Evolutionary conservation across 2,797 vertebrate species (phyloP), one percentile per base, ranked within the genome.

Genomic region (Eospalax fontanierii): DNA sequence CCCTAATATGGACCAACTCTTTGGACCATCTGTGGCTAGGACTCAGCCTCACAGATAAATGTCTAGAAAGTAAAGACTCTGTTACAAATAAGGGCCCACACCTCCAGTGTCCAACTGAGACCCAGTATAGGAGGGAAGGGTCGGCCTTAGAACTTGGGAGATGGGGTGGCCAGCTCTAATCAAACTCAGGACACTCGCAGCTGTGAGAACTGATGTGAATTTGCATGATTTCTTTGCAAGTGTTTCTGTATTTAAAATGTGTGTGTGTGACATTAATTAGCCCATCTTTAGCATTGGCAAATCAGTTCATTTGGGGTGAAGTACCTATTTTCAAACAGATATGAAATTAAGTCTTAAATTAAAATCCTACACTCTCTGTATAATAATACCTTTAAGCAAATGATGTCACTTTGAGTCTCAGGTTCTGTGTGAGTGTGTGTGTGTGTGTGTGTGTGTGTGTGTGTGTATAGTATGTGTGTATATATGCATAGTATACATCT

Each of bases 311-410:
- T 78, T 54, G 43, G n/a, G 30, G 59, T 1, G 4, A 46, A 5
- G n/a, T 2, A 28, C 70, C 93, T 59, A 35, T 24, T 81, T 88
- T 96, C 78, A 80, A 79, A 95, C 5, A 87, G 33, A 86, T 70
- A 63, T 74, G 38, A 73, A 73, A 38, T 50, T 65, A 96, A 94
- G 68, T 43, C 2, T 50, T 79, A 70, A 24, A 65, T 87, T 75
- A 63, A 95, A 92, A 81, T 38, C 4, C 73, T 82, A 35, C 22
- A 59, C 73, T 61, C 5, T 6, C 12, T 85, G 66, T 28, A 70
- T 33, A 59, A 54, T 19, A 11, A 54, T 76, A 35, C 21, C 54
- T 91, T 43, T 92, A 76, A 91, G 80, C 5, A 88, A 92, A 68
- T 63, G 40, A 28, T 6, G 16, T 40, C 15, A 59, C 35, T 35